Percentiles rank a stretch among this genome's conserved stretches.
These are phyloP conservation scores for Leucophenga montana DNA, from an alignment of 2,888 invertebrate genomes.

Conservation along the genomic window DNA sequence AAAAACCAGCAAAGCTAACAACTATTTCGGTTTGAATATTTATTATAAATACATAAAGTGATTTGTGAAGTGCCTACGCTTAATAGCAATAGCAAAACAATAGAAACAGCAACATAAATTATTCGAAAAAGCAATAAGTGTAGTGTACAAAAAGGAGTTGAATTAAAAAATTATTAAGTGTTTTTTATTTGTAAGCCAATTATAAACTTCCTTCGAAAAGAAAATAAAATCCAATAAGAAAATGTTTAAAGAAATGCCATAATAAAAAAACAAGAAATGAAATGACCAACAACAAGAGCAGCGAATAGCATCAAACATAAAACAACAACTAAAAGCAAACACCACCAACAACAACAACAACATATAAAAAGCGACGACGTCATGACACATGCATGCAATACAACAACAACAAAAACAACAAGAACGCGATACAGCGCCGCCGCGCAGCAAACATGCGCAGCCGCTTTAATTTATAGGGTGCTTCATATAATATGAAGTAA, in stretches of 20 bases:
- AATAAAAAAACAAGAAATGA: neutral
- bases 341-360: neutral
- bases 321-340: neutral
- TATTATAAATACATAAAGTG: neutral
- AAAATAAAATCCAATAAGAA: neutral
- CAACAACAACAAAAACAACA: no score
- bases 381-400: constrained; percentile 4
- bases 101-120: neutral
- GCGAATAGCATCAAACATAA: no score
- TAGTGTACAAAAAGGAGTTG: neutral
- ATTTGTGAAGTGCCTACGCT: neutral
- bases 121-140: constrained; percentile 11
- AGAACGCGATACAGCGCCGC: neutral
- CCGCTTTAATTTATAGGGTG: no score
- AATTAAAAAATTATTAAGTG: neutral
- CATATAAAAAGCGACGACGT: no score
- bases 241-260: neutral
- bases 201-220: neutral
- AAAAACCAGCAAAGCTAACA: neutral
- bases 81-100: neutral
- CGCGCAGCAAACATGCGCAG: constrained; percentile 4
- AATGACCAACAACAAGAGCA: neutral
- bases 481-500: no score
- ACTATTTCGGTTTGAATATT: neutral
- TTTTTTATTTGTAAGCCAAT: neutral